These are phyloP conservation scores for Drosophila mimica DNA, from an alignment of 2,888 invertebrate genomes.

Conservation along the genomic window DNA sequence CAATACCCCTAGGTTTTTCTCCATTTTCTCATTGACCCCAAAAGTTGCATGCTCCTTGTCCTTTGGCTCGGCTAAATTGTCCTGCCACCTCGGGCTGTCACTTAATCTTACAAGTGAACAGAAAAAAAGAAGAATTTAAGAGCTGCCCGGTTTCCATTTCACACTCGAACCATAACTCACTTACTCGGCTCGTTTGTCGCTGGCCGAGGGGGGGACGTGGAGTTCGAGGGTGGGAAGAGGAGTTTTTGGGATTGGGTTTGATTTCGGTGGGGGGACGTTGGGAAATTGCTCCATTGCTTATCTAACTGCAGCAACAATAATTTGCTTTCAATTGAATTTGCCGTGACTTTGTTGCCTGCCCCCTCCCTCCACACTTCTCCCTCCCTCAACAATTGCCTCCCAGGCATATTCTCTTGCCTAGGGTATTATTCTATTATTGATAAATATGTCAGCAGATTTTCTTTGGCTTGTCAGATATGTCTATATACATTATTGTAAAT, in stretches of 20 bases:
- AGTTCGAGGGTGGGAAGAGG: not conserved
- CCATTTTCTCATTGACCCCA: constrained; percentile 57
- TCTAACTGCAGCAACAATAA: constrained; percentile 76
- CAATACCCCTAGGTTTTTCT: not conserved
- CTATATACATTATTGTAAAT: not conserved
- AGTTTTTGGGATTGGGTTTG: not conserved
- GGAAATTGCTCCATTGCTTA: constrained; percentile 50
- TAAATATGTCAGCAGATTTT: not conserved
- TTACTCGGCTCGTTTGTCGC: constrained; percentile 39
- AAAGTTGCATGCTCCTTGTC: constrained; percentile 51
- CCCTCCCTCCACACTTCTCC: not conserved
- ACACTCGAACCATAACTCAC: constrained; percentile 60
- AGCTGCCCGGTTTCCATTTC: constrained; percentile 57
- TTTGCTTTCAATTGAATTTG: constrained; percentile 80
- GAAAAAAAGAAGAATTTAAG: constrained; percentile 17
- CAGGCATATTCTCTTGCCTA: not conserved
- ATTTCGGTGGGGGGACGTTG: not conserved
- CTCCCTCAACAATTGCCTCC: not conserved
- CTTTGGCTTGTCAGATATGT: too few relatives aligned
- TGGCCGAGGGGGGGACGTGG: not conserved
- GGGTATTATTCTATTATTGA: not conserved
- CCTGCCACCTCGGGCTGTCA: constrained; percentile 54
- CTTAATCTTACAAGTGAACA: constrained; percentile 40
- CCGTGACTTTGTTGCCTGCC: constrained; percentile 40
- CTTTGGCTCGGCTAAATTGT: constrained; percentile 64